Conservation (phyloP, 2,888 invertebrate species). For the Pediacus dermestoides region DNA sequence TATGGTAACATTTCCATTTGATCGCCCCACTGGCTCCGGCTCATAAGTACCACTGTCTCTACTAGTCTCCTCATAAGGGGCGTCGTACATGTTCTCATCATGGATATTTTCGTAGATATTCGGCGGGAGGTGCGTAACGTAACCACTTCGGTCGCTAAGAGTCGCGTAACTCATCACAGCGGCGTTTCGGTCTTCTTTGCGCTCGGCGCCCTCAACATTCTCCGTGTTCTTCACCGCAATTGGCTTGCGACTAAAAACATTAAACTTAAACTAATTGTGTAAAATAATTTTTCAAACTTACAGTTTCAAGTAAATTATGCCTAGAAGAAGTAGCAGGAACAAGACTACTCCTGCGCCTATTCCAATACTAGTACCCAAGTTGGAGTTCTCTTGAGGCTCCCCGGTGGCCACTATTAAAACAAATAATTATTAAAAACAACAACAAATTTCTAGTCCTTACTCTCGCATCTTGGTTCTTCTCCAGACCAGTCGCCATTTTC, state of each 20-base stretch:
- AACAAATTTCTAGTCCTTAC: conserved; percentile 41
- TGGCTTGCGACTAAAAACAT: conserved; percentile 67
- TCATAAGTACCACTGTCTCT: conserved; percentile 59
- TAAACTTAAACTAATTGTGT: conserved; percentile 12
- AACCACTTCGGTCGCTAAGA: conserved; percentile 65
- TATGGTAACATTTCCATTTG: conserved; percentile 69
- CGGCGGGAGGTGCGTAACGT: conserved; percentile 38
- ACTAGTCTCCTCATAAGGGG: conserved; percentile 67
- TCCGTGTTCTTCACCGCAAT: conserved; percentile 85
- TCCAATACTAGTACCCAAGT: conserved; percentile 76
- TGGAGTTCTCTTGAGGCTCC: conserved; percentile 69
- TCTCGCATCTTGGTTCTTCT: conserved; percentile 78
- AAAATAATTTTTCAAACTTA: conserved; percentile 51
- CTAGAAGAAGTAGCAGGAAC: conserved; percentile 72
- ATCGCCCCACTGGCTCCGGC: conserved; percentile 60
- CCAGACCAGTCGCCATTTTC: conserved; percentile 86
- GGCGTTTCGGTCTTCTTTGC: conserved; percentile 81
- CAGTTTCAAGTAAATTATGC: conserved; percentile 78
- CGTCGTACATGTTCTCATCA: conserved; percentile 71
- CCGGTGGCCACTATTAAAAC: conserved; percentile 54
- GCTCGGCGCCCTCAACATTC: conserved; percentile 80
- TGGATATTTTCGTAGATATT: conserved; percentile 62
- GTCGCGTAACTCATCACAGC: conserved; percentile 88
- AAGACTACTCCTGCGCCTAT: conserved; percentile 80
- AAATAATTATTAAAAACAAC: conserved; percentile 13